phyloP scores from a whole-genome alignment of 2,113 vertebrate species.

The Promerops cafer region DNA sequence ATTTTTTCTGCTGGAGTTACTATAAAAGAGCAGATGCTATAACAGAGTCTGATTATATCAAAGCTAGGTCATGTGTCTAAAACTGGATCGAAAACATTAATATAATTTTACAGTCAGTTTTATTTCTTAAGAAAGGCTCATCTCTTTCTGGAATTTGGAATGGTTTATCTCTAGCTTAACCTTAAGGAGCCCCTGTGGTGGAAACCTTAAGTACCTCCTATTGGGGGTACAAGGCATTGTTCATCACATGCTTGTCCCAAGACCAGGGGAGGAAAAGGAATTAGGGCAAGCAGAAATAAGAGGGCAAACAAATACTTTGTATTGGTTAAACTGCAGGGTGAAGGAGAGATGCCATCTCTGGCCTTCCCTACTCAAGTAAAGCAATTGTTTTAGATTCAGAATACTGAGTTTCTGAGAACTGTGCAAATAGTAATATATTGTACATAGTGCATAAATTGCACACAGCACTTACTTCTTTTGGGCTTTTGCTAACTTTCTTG shows the following conservation, averaged over 20 bases:
- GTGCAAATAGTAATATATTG: background rate
- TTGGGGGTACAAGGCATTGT: accelerated
- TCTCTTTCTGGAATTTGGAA: background rate
- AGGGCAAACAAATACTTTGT: background rate
- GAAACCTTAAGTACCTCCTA: background rate
- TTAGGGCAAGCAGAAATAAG: background rate
- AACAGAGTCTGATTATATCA: background rate
- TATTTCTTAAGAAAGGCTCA: background rate
- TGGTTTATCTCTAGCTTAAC: background rate
- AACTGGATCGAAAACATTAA: background rate
- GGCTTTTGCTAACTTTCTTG: background rate
- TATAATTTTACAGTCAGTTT: background rate
- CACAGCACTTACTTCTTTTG: background rate
- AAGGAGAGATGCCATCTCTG: background rate
- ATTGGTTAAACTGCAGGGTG: background rate
- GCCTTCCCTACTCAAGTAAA: background rate
- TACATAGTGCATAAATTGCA: background rate
- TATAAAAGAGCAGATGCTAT: background rate
- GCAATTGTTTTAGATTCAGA: background rate
- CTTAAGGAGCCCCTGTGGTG: background rate
- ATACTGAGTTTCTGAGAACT: background rate
- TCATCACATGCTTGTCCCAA: background rate
- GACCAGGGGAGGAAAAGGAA: background rate
- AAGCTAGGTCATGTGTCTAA: background rate
- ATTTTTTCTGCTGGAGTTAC: background rate